Evolutionary conservation across 2,888 invertebrate species (phyloP).

Genomic region (Stenodema calcarata): DNA sequence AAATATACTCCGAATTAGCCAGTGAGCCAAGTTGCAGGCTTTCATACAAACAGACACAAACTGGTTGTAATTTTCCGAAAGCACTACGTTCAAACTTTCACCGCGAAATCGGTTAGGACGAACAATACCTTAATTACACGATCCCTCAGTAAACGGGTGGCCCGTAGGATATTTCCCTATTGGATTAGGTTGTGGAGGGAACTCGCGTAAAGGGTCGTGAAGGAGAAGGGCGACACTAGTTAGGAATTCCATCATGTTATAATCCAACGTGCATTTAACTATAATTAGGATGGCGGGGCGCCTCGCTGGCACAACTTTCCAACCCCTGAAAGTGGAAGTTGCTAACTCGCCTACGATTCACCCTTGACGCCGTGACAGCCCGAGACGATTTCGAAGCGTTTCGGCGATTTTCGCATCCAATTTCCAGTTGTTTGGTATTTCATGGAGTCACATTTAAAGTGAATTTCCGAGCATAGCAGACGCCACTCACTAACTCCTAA

Average conservation of each 20-base stretch:
- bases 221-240: not conserved
- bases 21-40: not conserved
- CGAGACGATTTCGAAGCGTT: not conserved
- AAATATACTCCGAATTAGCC: not conserved
- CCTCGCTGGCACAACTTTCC: not conserved
- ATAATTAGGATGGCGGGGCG: not conserved
- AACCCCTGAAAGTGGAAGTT: not conserved
- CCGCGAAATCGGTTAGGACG: not conserved
- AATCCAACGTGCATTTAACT: not conserved
- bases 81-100: not conserved
- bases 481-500: not conserved
- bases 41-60: not conserved
- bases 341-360: not conserved
- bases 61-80: not conserved
- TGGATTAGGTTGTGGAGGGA: not conserved
- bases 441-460: not conserved
- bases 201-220: not conserved
- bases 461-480: not conserved
- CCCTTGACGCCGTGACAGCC: not conserved
- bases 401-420: not conserved
- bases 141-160: not conserved
- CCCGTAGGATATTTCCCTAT: not conserved
- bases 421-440: not conserved
- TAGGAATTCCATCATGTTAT: constrained; percentile 2
- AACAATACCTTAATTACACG: not conserved